Conservation (phyloP, 2,113 vertebrate species). For the Promerops cafer region DNA sequence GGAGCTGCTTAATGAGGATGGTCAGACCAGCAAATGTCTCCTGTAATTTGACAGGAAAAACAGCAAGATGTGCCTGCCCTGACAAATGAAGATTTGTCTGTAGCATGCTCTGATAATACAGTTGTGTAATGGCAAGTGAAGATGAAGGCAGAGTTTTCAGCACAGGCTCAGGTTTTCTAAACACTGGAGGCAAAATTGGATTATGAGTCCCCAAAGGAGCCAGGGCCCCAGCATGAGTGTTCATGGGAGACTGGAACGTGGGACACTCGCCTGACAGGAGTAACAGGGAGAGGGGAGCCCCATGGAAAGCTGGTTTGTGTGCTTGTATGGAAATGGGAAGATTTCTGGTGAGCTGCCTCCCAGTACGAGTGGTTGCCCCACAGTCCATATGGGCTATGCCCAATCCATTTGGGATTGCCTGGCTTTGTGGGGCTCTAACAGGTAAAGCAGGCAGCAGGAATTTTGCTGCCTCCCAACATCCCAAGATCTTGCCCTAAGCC, state of each 20-base stretch:
- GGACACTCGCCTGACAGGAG: not conserved
- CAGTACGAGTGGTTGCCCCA: not conserved
- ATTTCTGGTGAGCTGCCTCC: not conserved
- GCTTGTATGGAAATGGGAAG: not conserved
- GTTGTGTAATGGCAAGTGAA: not conserved
- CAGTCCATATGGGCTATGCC: not conserved
- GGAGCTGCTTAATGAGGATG: not conserved
- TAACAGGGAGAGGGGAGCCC: not conserved
- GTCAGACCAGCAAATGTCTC: not conserved
- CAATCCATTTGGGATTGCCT: not conserved
- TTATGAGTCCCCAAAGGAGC: not conserved
- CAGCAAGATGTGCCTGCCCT: not conserved
- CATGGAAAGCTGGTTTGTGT: not conserved
- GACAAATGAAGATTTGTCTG: not conserved
- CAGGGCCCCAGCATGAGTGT: no score
- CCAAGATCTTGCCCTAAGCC: no score
- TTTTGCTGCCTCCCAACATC: not conserved
- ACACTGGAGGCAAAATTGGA: fast-evolving
- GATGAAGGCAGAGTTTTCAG: not conserved
- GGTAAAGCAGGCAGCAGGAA: not conserved
- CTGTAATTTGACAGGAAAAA: not conserved
- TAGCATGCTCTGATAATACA: not conserved
- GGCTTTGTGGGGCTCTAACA: not conserved
- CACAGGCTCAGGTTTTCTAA: not conserved
- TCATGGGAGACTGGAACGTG: fast-evolving